Conservation (phyloP, 2,113 vertebrate genomes). For the Poeciliopsis occidentalis region DNA sequence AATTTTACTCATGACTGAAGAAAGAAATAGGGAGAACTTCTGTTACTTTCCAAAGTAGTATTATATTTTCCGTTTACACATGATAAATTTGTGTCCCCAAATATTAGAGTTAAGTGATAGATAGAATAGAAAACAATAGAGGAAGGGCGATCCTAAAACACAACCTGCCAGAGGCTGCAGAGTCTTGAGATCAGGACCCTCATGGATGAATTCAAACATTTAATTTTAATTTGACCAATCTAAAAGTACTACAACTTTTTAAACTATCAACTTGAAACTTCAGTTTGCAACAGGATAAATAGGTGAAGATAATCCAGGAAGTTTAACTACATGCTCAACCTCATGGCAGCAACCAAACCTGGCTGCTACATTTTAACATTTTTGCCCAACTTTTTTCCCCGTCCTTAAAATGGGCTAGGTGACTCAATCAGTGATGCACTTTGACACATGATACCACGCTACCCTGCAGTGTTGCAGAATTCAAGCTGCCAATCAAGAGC, state of each 20-base stretch:
- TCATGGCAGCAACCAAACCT: conserved; percentile 15
- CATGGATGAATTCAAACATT: no score
- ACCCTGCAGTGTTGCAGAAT: conserved; percentile 60
- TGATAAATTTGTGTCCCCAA: no score
- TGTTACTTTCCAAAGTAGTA: neutral
- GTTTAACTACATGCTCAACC: conserved; percentile 21
- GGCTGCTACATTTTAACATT: conserved; percentile 19
- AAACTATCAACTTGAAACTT: neutral
- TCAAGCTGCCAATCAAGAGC: conserved; percentile 70
- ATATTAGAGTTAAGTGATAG: no score
- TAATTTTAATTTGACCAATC: neutral
- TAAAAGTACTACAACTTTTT: neutral
- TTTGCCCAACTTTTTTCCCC: conserved; percentile 14
- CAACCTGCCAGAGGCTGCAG: no score
- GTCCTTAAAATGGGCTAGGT: conserved; percentile 35
- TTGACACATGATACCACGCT: conserved; percentile 57
- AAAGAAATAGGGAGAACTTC: neutral
- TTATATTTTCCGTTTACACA: no score
- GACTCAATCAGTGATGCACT: conserved; percentile 57
- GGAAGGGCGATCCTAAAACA: no score
- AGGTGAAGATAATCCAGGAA: conserved; percentile 18
- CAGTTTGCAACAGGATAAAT: neutral
- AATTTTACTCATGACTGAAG: conserved; percentile 1
- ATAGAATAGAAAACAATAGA: no score
- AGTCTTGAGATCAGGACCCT: no score